phyloP scores from a whole-genome alignment of 2,113 vertebrate species.

The Petrocephalus microphthalmus region DNA sequence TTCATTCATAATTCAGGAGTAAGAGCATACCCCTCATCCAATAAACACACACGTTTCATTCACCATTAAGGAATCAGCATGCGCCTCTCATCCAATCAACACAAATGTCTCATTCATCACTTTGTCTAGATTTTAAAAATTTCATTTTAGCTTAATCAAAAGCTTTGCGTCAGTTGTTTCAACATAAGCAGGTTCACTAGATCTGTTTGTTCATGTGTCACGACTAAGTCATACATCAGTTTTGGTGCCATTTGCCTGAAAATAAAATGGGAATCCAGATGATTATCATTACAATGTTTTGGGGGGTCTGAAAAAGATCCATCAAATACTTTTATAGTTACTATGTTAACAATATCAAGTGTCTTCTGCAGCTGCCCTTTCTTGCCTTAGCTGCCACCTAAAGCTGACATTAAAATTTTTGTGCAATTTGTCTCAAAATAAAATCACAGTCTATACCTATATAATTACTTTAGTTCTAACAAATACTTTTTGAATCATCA shows the following conservation, averaged over 20 bases:
- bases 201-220: not conserved
- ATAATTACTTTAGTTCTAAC: not conserved
- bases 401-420: not conserved
- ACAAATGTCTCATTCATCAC: not conserved
- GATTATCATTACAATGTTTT: not conserved
- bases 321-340: not conserved
- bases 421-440: not conserved
- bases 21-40: not conserved
- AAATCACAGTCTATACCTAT: not conserved
- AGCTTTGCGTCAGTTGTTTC: not conserved
- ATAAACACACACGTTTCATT: not conserved
- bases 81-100: not conserved
- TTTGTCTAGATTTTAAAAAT: not conserved
- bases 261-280: not conserved
- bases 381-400: not conserved
- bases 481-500: not conserved
- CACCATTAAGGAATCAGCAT: not conserved
- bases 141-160: not conserved
- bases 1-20: not conserved
- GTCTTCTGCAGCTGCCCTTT: not conserved
- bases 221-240: not conserved
- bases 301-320: not conserved
- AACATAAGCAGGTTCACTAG: not conserved
- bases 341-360: not conserved
- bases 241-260: not conserved